Evolutionary conservation across 2,797 vertebrate species (phyloP).

Genomic region (Cirrhinus molitorella): DNA sequence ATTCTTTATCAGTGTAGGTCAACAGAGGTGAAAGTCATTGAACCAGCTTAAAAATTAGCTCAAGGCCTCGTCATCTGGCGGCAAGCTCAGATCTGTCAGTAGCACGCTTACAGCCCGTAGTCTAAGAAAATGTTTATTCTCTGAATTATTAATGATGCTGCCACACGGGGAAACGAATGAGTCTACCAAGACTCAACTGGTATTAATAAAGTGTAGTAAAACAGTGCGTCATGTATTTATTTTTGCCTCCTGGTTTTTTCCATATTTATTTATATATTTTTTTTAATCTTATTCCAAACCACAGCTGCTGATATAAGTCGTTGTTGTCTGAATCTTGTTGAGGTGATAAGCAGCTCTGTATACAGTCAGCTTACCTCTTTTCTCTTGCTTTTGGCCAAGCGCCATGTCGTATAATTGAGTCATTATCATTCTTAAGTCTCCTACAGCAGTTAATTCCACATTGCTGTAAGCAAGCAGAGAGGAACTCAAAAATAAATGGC

Average conservation of each 20-base stretch:
- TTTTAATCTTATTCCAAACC: slow-evolving; percentile 19
- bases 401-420: slow-evolving; percentile 54
- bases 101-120: slow-evolving; percentile 17
- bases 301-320: slow-evolving; percentile 24
- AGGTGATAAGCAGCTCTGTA: slow-evolving; percentile 45
- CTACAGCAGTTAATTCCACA: slow-evolving; percentile 59
- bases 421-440: slow-evolving; percentile 60
- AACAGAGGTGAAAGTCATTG: slow-evolving; percentile 32
- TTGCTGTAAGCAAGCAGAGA: slow-evolving; percentile 59
- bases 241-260: not conserved
- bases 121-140: slow-evolving; percentile 40
- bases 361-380: slow-evolving; percentile 43
- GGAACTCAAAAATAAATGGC: slow-evolving; percentile 60
- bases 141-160: slow-evolving; percentile 37
- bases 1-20: slow-evolving; percentile 30
- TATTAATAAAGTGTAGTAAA: slow-evolving; percentile 11
- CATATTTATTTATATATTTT: not conserved
- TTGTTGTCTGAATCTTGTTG: slow-evolving; percentile 37
- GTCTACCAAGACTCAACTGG: not conserved
- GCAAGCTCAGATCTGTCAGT: slow-evolving; percentile 40
- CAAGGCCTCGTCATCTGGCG: slow-evolving; percentile 41
- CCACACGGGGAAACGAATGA: slow-evolving; percentile 20
- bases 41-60: slow-evolving; percentile 39
- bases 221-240: slow-evolving; percentile 26
- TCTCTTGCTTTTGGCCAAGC: slow-evolving; percentile 47